Evolutionary conservation across 23 tunicate species (phyloP), one percentile per base, ranked within the genome.

Genomic region (Trididemnum clinides): DNA sequence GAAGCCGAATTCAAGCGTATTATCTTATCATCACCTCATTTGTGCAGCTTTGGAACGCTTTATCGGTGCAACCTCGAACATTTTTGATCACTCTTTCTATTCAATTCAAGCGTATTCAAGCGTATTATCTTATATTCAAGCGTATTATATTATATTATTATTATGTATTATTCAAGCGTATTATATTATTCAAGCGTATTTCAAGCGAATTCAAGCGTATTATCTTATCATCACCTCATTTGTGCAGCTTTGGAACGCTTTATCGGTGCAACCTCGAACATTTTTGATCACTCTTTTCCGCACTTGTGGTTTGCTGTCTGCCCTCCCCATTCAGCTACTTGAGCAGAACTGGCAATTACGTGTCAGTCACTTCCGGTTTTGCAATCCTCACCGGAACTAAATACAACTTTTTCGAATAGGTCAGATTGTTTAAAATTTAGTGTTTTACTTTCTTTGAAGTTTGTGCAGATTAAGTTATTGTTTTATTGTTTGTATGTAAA

Each of bases 41-140:
- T 44, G 54, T 15, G 15, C 77, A 92, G 97, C 65, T 92, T 18
- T 92, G 97, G 97, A 33, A 64, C 0, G 88, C 82, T 36, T 75
- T 92, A 21, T 87, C 97, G 1, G 39, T 81, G 18, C 97, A 92
- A 78, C 87, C 86, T 33, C 50, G 78, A 1, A 23, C 85, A 4
- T 92, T 92, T 64, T 76, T 92, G 1, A 37, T 64, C 31, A 38
- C 97, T 27, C 31, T 92, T 18, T 33, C 65, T 18, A 35, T n/a
- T n/a, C n/a, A n/a, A n/a, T n/a, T n/a, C n/a, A n/a, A n/a, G n/a
- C n/a, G n/a, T n/a, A n/a, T n/a, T n/a, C n/a, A n/a, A n/a, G n/a
- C n/a, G n/a, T n/a, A n/a, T n/a, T n/a, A n/a, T n/a, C n/a, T n/a
- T n/a, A n/a, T n/a, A n/a, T n/a, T n/a, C n/a, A n/a, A n/a, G n/a